Percentiles rank a stretch among this genome's conserved stretches.
phyloP scores from a whole-genome alignment of 1,140 invertebrate species.

The Eriocheir sinensis region DNA sequence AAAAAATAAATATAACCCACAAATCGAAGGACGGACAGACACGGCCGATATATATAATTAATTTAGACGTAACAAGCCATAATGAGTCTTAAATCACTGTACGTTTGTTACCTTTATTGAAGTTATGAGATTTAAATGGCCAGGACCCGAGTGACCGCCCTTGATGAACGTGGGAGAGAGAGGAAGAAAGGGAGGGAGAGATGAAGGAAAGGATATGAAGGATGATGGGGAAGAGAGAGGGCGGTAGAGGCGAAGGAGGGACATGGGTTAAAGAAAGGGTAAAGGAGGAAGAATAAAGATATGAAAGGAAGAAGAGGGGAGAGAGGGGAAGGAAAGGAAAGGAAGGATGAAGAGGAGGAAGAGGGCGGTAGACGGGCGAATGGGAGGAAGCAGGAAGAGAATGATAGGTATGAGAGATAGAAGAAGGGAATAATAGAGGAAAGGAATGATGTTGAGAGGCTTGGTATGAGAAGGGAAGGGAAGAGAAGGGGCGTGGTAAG shows the following conservation, averaged over 20 bases:
- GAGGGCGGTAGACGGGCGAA: neutral
- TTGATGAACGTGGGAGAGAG: conserved; percentile 7
- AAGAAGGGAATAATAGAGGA: neutral
- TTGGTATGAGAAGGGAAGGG: too few species aligned
- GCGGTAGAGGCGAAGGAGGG: too few species aligned
- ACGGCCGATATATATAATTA: too few species aligned
- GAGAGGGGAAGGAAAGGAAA: neutral
- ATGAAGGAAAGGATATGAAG: too few species aligned
- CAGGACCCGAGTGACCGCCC: neutral
- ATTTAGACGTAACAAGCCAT: neutral
- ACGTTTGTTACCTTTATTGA: neutral
- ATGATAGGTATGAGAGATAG: too few species aligned
- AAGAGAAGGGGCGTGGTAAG: neutral
- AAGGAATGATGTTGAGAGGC: too few species aligned
- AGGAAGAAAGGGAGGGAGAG: neutral
- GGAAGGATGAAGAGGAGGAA: neutral
- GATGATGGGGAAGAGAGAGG: too few species aligned
- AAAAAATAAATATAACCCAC: neutral
- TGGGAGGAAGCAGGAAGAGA: too few species aligned
- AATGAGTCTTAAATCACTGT: neutral
- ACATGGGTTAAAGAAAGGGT: neutral
- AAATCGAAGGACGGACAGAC: neutral
- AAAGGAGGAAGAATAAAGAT: neutral
- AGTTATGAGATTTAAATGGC: neutral
- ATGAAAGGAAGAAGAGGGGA: neutral